Evolutionary conservation across 2,113 vertebrate species (phyloP).

Genomic region (Scolopax mira): DNA sequence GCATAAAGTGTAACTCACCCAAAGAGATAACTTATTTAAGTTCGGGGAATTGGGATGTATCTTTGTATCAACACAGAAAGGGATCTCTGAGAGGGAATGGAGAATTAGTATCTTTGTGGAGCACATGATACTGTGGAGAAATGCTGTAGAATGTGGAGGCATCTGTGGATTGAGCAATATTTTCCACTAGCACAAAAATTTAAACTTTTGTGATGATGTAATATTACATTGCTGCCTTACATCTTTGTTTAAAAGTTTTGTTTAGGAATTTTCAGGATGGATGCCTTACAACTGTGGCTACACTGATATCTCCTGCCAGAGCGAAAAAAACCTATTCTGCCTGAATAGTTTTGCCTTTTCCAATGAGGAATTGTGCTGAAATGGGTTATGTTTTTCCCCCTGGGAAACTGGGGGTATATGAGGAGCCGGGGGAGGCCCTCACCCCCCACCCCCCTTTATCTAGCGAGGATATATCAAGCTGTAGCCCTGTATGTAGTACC

Average conservation of each 20-base stretch:
- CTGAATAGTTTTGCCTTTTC: not conserved
- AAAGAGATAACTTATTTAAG: not conserved
- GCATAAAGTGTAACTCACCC: not conserved
- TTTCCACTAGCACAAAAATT: not conserved
- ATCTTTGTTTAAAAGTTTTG: not conserved
- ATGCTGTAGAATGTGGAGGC: not conserved
- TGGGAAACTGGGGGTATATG: too few relatives aligned
- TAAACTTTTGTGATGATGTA: not conserved
- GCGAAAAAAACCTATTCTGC: not conserved
- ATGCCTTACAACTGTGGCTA: not conserved
- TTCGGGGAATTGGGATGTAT: not conserved
- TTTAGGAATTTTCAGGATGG: not conserved
- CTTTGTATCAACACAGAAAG: not conserved
- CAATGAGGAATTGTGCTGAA: not conserved
- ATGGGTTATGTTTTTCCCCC: too few relatives aligned
- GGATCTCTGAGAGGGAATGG: not conserved
- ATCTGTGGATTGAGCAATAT: not conserved
- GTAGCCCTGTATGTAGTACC: too few relatives aligned
- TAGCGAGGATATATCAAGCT: too few relatives aligned
- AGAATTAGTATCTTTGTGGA: not conserved
- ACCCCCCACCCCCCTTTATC: too few relatives aligned
- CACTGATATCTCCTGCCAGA: not conserved
- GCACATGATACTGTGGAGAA: not conserved
- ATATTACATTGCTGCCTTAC: not conserved
- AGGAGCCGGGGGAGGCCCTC: too few relatives aligned